These are phyloP conservation scores for Malacoraja senta DNA, from an alignment of 2,797 vertebrate genomes.

Conservation along the genomic window DNA sequence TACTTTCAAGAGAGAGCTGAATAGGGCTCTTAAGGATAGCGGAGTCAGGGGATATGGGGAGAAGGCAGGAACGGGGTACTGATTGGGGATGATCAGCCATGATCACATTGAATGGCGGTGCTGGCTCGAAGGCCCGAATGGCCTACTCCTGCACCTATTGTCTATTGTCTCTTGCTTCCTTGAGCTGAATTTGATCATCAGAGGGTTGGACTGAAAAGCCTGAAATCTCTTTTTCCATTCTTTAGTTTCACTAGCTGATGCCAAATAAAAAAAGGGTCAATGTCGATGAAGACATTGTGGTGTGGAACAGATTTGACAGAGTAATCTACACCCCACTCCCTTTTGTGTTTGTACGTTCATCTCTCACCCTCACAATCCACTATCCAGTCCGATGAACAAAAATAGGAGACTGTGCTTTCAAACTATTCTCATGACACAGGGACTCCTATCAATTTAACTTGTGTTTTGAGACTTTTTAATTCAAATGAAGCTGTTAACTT, in stretches of 20 bases:
- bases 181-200: background rate
- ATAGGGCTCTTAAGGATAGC: too few species aligned
- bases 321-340: background rate
- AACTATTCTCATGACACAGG: background rate
- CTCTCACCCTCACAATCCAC: background rate
- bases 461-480: background rate
- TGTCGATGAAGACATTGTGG: too few species aligned
- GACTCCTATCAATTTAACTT: background rate
- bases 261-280: too few species aligned
- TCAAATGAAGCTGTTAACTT: background rate
- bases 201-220: background rate
- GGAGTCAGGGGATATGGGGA: too few species aligned
- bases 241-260: background rate
- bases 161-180: too few species aligned
- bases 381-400: background rate
- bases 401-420: background rate
- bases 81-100: too few species aligned
- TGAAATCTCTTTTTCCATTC: background rate
- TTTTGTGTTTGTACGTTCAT: background rate
- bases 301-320: too few species aligned
- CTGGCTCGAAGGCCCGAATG: too few species aligned
- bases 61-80: too few species aligned
- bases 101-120: too few species aligned
- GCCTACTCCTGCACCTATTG: too few species aligned
- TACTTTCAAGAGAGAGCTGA: too few species aligned